Percentiles rank a stretch among this genome's conserved stretches.
These are phyloP conservation scores for Zaprionus ghesquierei DNA, from an alignment of 1,140 invertebrate genomes.

Conservation along the genomic window DNA sequence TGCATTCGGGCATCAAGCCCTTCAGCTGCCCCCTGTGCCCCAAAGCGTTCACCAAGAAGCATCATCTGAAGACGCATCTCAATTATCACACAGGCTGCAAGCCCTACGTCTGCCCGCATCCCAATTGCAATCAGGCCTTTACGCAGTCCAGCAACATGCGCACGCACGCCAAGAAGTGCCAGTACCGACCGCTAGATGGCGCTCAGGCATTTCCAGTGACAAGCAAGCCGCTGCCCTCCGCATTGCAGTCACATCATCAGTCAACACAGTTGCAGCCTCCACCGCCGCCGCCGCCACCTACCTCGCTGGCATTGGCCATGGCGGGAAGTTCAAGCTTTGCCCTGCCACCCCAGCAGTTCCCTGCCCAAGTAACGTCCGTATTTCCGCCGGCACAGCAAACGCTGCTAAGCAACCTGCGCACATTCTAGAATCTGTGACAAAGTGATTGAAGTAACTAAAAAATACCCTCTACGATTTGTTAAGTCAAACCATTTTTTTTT, in stretches of 20 bases:
- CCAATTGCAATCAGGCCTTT: conserved; percentile 88
- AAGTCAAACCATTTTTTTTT: background rate
- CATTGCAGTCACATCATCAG: conserved; percentile 5
- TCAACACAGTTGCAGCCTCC: conserved; percentile 9
- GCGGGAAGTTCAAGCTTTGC: conserved; percentile 30
- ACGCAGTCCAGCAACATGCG: conserved; percentile 92
- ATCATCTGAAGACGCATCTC: conserved; percentile 92
- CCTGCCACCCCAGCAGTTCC: conserved; percentile 38
- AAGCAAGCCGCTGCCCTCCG: conserved; percentile 23
- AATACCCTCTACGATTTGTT: background rate
- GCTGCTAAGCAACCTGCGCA: conserved; percentile 59
- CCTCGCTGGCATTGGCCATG: conserved; percentile 40
- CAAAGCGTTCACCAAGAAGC: conserved; percentile 94
- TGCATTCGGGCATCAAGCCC: conserved; percentile 92
- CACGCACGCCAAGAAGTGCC: conserved; percentile 90
- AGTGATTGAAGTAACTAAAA: background rate
- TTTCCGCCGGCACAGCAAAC: conserved; percentile 61
- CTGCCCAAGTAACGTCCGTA: conserved; percentile 7
- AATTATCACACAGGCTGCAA: conserved; percentile 91
- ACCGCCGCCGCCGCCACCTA: conserved; percentile 14
- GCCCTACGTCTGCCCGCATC: conserved; percentile 89
- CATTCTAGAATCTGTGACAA: conserved; percentile 21
- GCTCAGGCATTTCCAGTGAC: conserved; percentile 24
- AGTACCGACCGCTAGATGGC: conserved; percentile 70
- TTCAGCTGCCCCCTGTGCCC: conserved; percentile 93